phyloP scores from a whole-genome alignment of 2,113 vertebrate species.

The Chascanopsetta lugubris region DNA sequence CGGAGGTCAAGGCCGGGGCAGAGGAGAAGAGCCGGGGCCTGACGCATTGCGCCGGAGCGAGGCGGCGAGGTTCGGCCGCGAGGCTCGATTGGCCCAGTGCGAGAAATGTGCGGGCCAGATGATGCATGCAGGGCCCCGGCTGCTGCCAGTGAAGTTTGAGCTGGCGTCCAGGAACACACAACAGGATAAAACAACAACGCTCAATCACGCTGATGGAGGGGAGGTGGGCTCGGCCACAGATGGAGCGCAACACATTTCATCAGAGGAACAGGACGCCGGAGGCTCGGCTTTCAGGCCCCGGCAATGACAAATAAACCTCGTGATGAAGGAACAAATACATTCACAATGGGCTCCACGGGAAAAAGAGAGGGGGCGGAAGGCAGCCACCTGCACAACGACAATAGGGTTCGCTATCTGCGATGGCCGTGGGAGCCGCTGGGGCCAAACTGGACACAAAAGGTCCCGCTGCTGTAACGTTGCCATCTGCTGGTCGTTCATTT shows the following conservation, averaged over 20 bases:
- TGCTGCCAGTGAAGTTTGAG: slow-evolving; percentile 51
- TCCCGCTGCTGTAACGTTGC: slow-evolving; percentile 68
- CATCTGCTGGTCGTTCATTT: slow-evolving; percentile 72
- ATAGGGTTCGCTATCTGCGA: slow-evolving; percentile 25
- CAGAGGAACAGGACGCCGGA: slow-evolving; percentile 62
- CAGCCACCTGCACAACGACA: slow-evolving; percentile 69
- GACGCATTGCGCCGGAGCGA: slow-evolving; percentile 24
- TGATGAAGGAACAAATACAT: slow-evolving; percentile 55
- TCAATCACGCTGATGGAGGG: slow-evolving; percentile 62
- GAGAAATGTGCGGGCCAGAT: slow-evolving; percentile 76
- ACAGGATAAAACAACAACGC: slow-evolving; percentile 65
- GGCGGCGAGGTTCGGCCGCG: slow-evolving; percentile 20
- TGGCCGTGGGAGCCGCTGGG: slow-evolving; percentile 33
- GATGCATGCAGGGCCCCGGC: slow-evolving; percentile 45
- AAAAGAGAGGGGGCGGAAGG: slow-evolving; percentile 37
- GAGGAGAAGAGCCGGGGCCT: slow-evolving; percentile 35
- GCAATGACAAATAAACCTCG: slow-evolving; percentile 64
- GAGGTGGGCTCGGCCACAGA: slow-evolving; percentile 32
- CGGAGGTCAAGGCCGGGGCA: slow-evolving; percentile 68
- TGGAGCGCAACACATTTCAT: slow-evolving; percentile 62
- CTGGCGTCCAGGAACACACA: slow-evolving; percentile 64
- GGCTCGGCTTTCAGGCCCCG: slow-evolving; percentile 55
- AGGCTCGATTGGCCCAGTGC: slow-evolving; percentile 34
- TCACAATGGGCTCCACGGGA: slow-evolving; percentile 44
- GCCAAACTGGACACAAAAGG: slow-evolving; percentile 42